phyloP scores from a whole-genome alignment of 2,888 invertebrate species.

The Drosophila hamatofila region DNA sequence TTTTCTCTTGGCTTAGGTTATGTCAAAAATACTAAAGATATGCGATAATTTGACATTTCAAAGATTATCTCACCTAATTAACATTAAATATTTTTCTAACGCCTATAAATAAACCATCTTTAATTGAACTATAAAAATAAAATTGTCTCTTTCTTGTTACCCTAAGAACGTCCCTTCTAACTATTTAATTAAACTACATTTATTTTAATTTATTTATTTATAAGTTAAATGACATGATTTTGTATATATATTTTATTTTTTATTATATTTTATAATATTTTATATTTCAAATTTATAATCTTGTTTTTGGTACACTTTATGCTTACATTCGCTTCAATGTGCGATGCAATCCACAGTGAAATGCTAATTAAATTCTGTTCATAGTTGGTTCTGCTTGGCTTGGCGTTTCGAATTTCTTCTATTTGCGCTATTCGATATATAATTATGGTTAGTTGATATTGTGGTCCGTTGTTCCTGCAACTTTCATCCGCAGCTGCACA shows the following conservation, averaged over 20 bases:
- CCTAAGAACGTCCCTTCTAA: too few species aligned
- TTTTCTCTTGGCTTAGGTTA: too few species aligned
- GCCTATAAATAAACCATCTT: too few species aligned
- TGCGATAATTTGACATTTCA: too few species aligned
- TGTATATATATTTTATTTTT: neutral
- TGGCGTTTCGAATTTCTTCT: conserved; percentile 61
- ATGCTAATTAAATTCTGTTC: conserved; percentile 82
- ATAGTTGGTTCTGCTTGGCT: conserved; percentile 69
- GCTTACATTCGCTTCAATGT: conserved; percentile 33
- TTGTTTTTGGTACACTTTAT: neutral
- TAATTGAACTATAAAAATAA: too few species aligned
- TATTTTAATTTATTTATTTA: too few species aligned
- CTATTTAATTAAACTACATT: too few species aligned
- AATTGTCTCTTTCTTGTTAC: too few species aligned
- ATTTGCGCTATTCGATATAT: conserved; percentile 66
- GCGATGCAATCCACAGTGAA: conserved; percentile 28
- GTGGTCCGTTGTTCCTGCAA: conserved; percentile 40
- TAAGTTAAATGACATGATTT: too few species aligned
- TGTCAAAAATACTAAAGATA: too few species aligned
- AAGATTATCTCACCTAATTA: too few species aligned
- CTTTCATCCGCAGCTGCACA: conserved; percentile 54
- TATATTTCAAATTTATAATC: neutral
- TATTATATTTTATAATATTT: neutral
- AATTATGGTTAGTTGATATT: conserved; percentile 75
- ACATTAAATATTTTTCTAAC: too few species aligned